These are phyloP conservation scores for Diachasma alloeum DNA, from an alignment of 1,140 invertebrate species.

Conservation along the genomic window DNA sequence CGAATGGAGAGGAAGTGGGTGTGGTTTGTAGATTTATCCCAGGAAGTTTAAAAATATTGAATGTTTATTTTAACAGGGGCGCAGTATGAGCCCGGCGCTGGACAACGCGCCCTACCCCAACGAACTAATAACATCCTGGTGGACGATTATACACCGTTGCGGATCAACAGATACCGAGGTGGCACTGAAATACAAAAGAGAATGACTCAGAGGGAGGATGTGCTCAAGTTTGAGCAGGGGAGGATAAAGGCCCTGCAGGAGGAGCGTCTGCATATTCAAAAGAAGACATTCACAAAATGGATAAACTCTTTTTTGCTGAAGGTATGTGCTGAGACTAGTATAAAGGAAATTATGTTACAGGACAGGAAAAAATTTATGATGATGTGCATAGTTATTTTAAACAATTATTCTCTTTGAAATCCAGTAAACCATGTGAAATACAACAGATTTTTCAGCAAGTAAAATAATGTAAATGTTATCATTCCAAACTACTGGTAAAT, in stretches of 20 bases:
- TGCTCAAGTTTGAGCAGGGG: conserved; percentile 94
- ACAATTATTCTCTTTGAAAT: no score
- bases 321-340: conserved; percentile 73
- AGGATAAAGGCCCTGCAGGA: conserved; percentile 96
- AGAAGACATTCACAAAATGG: conserved; percentile 99
- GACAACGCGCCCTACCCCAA: conserved; percentile 61
- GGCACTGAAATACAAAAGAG: conserved; percentile 65
- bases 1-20: not conserved
- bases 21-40: not conserved
- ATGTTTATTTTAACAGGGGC: conserved; percentile 62
- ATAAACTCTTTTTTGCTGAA: conserved; percentile 98
- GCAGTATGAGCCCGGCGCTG: conserved; percentile 77
- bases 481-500: no score
- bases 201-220: conserved; percentile 90
- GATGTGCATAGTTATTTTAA: no score
- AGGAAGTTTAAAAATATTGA: not conserved
- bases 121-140: conserved; percentile 33
- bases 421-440: no score
- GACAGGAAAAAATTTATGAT: no score
- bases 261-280: conserved; percentile 96
- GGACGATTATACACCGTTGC: conserved; percentile 37
- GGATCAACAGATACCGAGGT: conserved; percentile 45
- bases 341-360: no score
- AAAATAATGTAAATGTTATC: no score
- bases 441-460: no score